These are phyloP conservation scores for Nyleta sp. DNA, from an alignment of 2,888 invertebrate genomes.

Conservation along the genomic window DNA sequence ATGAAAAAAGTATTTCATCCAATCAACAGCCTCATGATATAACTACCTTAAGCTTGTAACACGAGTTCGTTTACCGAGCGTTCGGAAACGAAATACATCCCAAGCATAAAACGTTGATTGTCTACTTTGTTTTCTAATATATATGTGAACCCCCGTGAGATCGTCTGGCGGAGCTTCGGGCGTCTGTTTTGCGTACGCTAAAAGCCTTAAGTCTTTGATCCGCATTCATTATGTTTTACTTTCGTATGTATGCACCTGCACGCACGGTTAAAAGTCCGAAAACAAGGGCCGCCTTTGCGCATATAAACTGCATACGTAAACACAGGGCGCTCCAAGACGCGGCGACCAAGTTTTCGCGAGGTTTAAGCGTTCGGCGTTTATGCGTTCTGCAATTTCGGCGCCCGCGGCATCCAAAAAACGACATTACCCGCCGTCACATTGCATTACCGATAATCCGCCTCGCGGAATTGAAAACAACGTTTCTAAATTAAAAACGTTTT, in stretches of 20 bases:
- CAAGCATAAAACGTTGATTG: slow-evolving; percentile 10
- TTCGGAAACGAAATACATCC: slow-evolving; percentile 13
- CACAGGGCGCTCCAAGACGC: slow-evolving; percentile 42
- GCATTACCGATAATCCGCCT: slow-evolving; percentile 21
- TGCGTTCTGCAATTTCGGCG: slow-evolving; percentile 17
- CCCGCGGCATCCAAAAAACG: slow-evolving; percentile 22
- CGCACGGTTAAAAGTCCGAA: slow-evolving; percentile 58
- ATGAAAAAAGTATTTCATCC: too few species aligned
- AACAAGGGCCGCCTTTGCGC: slow-evolving; percentile 46
- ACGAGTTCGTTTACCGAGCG: not conserved
- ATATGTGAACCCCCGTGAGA: not conserved
- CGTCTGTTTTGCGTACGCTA: slow-evolving; percentile 50
- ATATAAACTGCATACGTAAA: slow-evolving; percentile 53
- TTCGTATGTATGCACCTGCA: slow-evolving; percentile 49
- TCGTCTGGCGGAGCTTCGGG: slow-evolving; percentile 29
- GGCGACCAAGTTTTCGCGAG: slow-evolving; percentile 32
- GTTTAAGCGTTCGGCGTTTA: slow-evolving; percentile 36
- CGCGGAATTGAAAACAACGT: slow-evolving; percentile 33
- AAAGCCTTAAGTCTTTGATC: slow-evolving; percentile 54
- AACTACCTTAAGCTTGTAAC: too few species aligned
- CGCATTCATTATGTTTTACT: slow-evolving; percentile 50
- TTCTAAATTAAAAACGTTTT: slow-evolving; percentile 38
- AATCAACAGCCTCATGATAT: too few species aligned
- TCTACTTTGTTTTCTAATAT: slow-evolving; percentile 13
- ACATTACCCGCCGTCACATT: slow-evolving; percentile 27